These are phyloP conservation scores for Pelagia noctiluca DNA, from an alignment of 30 jellyfish, hydroid and myxozoan genomes.

Conservation along the genomic window DNA sequence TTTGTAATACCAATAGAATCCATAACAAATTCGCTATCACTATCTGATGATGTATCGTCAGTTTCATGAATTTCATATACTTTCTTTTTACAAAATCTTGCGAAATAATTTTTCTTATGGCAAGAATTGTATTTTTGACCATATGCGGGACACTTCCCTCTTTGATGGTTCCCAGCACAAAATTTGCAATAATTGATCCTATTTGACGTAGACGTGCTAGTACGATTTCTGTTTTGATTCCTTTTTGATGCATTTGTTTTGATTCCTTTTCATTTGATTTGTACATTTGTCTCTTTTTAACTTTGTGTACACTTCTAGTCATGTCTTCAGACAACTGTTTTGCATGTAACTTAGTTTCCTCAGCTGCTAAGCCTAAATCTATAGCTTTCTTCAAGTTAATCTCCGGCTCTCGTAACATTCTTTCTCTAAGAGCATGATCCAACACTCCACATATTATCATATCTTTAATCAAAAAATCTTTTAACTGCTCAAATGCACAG, in stretches of 20 bases:
- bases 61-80: too few relatives aligned
- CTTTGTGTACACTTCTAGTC: too few relatives aligned
- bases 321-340: slow-evolving; percentile 41
- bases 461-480: slow-evolving; percentile 44
- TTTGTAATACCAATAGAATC: too few relatives aligned
- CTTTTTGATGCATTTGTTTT: slow-evolving; percentile 4
- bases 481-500: slow-evolving; percentile 45
- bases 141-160: slow-evolving; percentile 50
- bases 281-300: too few relatives aligned
- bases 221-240: too few relatives aligned
- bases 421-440: slow-evolving; percentile 48
- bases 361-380: too few relatives aligned
- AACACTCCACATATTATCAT: slow-evolving; percentile 58
- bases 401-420: slow-evolving; percentile 64
- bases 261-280: slow-evolving; percentile 25
- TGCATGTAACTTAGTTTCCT: slow-evolving; percentile 45
- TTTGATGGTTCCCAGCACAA: too few relatives aligned
- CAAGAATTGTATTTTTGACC: slow-evolving; percentile 39
- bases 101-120: slow-evolving; percentile 9
- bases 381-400: too few relatives aligned
- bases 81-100: too few relatives aligned
- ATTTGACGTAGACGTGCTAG: too few relatives aligned
- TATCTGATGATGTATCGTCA: slow-evolving; percentile 30
- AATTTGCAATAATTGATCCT: too few relatives aligned
- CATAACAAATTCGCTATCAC: slow-evolving; percentile 38